Base-by-base conservation (phyloP, 1,140 invertebrate species). In the Nymphalis io region DNA sequence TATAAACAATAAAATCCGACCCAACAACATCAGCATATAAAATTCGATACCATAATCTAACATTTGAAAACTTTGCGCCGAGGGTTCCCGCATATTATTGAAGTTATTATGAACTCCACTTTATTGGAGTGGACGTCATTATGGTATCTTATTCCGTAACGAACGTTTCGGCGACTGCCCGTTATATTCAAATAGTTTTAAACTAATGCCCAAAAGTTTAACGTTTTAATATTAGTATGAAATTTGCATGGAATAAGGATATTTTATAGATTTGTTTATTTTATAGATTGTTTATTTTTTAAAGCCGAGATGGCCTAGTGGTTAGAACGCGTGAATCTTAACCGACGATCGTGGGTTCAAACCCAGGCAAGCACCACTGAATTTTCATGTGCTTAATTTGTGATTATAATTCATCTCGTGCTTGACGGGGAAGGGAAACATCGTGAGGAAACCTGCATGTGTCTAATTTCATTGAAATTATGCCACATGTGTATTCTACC, bases 21-120 rank as follows among this genome's bases (percentile, higher is more conserved):
- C 6, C 46, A 46, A 27, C 16, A 51, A 0, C 60, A 59, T 46
- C 18, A 46, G 27, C 51, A 40, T 39, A 42, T 59, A 44, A 46
- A 27, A 66, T 38, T 40, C 64, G 39, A 61, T 61, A 53, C 48
- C 58, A 42, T 60, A 55, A 61, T 53, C 46, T 21, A n/a, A 61
- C 59, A 53, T 68, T 68, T 68, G 58, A 51, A 68, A 68, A 68
- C 59, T 68, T 68, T 21, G 33, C 48, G 61, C 15, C 15, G 58
- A 61, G 66, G 66, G 66, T 55, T 21, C 33, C 66, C 66, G 66
- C 66, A 68, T 51, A 61, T 61, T 68, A 68, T 68, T 68, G 48
- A 68, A 68, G 38, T 68, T 68, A 68, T 55, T 60, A 53, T 68
- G 46, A 42, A 53, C 46, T 55, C 63, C 46, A 46, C 59, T 68